Conservation (phyloP, 2,113 vertebrate species). For the Cacatua alba region DNA sequence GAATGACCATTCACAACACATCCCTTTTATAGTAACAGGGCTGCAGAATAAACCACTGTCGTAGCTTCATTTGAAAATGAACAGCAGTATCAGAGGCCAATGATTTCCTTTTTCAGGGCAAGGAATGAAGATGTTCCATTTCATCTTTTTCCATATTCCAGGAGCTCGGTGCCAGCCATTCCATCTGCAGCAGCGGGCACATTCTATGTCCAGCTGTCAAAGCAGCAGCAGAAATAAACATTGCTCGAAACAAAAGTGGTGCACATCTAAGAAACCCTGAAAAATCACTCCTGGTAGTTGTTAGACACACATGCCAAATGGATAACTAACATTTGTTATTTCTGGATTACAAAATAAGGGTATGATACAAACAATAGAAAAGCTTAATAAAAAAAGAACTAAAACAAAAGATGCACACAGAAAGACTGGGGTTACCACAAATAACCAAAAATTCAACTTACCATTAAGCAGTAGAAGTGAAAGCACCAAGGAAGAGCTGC, state of each 20-base stretch:
- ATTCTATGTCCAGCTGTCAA: not conserved
- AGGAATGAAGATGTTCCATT: not conserved
- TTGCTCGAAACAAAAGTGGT: not conserved
- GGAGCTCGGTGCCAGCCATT: not conserved
- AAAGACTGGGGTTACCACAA: not conserved
- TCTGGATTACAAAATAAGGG: not conserved
- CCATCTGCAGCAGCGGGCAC: not conserved
- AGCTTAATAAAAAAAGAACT: not conserved
- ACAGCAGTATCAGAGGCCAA: not conserved
- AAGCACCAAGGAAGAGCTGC: not conserved
- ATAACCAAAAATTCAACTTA: not conserved
- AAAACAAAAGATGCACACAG: not conserved
- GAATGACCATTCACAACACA: not conserved
- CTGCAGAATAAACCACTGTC: not conserved
- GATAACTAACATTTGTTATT: not conserved
- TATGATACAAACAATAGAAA: not conserved
- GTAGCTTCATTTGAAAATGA: accelerated
- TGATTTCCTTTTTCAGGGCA: not conserved
- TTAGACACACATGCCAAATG: not conserved
- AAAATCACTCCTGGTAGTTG: not conserved
- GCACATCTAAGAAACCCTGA: not conserved
- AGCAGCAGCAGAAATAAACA: not conserved
- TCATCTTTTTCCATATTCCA: not conserved
- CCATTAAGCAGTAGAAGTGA: not conserved
- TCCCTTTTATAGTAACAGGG: not conserved